These are phyloP conservation scores for Bedellia somnulentella DNA, from an alignment of 2,888 invertebrate species.

Conservation along the genomic window DNA sequence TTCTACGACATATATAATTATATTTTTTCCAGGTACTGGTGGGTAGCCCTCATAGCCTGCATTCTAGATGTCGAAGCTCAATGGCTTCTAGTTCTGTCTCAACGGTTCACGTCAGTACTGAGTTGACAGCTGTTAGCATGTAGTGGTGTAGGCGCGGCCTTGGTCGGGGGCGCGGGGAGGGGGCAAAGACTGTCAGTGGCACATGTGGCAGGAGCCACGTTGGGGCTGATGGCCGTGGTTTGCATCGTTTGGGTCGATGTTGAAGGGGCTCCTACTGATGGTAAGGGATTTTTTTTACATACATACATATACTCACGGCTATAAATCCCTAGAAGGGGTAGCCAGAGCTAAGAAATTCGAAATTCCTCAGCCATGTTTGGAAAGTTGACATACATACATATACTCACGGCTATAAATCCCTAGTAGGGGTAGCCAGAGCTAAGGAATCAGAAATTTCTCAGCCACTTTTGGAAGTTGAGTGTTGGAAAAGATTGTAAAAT, in stretches of 20 bases:
- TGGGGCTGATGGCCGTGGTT: slow-evolving; percentile 80
- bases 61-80: slow-evolving; percentile 85
- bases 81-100: slow-evolving; percentile 79
- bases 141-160: slow-evolving; percentile 80
- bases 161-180: slow-evolving; percentile 78
- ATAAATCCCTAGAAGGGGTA: too few species aligned
- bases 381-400: too few species aligned
- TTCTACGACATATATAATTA: too few species aligned
- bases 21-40: slow-evolving; percentile 50
- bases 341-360: too few species aligned
- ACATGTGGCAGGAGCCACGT: slow-evolving; percentile 76
- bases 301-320: too few species aligned
- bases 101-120: slow-evolving; percentile 55
- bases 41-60: slow-evolving; percentile 77
- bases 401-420: too few species aligned
- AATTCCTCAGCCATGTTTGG: too few species aligned
- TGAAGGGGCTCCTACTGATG: slow-evolving; percentile 67
- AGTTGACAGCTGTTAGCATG: slow-evolving; percentile 80
- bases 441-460: too few species aligned
- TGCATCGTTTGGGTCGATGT: slow-evolving; percentile 84
- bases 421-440: too few species aligned
- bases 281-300: too few species aligned
- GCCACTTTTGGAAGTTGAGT: too few species aligned
- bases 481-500: too few species aligned
- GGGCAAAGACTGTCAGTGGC: slow-evolving; percentile 73